These are phyloP conservation scores for Hemiscyllium ocellatum DNA, from an alignment of 2,113 vertebrate species.

Conservation along the genomic window DNA sequence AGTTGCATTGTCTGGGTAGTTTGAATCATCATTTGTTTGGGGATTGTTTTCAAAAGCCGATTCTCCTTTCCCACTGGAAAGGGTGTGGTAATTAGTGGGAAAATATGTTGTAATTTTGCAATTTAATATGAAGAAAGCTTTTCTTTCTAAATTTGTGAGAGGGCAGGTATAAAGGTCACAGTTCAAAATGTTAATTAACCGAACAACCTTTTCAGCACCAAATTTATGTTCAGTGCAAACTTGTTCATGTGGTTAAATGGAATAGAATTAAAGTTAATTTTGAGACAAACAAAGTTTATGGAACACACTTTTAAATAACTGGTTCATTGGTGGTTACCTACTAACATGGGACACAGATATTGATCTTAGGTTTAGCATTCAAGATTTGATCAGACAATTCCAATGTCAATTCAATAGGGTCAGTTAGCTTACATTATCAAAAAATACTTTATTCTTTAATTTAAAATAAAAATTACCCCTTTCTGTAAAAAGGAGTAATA, in stretches of 20 bases:
- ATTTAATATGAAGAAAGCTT: background rate
- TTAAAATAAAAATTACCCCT: background rate
- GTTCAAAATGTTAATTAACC: background rate
- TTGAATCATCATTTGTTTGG: background rate
- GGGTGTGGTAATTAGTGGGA: slow-evolving; percentile 12
- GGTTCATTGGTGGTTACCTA: background rate
- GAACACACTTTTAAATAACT: background rate
- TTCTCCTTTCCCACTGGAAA: background rate
- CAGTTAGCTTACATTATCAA: background rate
- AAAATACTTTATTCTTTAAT: background rate
- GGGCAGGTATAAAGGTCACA: background rate
- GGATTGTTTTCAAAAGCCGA: background rate
- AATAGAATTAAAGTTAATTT: background rate
- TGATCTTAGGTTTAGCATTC: background rate
- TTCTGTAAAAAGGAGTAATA: background rate
- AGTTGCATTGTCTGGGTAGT: background rate
- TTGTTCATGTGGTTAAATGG: background rate
- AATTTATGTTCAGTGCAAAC: background rate
- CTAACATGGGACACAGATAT: background rate
- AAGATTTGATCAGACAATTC: background rate
- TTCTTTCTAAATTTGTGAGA: background rate
- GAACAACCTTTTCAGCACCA: background rate
- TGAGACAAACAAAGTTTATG: background rate
- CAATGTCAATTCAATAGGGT: background rate
- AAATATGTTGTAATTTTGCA: background rate